These are phyloP conservation scores for roundworm (Caenorhabditis elegans) DNA, from an alignment of 1,140 invertebrate genomes.

Conservation along the genomic window DNA sequence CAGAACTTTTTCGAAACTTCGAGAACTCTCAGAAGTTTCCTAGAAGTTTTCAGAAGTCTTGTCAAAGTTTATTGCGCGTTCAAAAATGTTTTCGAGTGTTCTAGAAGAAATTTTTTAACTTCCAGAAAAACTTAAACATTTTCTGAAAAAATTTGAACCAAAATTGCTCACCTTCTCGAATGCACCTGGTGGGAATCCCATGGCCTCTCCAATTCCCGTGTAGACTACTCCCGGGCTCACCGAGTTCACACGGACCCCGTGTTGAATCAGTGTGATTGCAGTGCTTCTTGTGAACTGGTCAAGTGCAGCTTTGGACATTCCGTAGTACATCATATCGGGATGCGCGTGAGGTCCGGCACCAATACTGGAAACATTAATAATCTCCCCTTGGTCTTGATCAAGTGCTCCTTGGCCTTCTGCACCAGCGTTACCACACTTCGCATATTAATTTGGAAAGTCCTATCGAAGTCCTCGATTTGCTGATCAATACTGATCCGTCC, in stretches of 20 bases:
- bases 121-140: no score
- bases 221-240: not conserved
- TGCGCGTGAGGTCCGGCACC: constrained; percentile 76
- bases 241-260: constrained; percentile 15
- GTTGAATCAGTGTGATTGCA: not conserved
- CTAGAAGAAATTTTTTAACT: no score
- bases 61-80: no score
- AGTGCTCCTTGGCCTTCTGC: constrained; percentile 79
- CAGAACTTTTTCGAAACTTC: no score
- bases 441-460: constrained; percentile 81
- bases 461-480: constrained; percentile 72
- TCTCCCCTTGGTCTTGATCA: constrained; percentile 79
- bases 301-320: constrained; percentile 22
- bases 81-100: no score
- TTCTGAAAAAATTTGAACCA: no score
- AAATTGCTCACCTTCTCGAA: not conserved
- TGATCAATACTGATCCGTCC: constrained; percentile 8
- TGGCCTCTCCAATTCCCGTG: not conserved
- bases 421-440: constrained; percentile 79
- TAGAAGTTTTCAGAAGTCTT: no score
- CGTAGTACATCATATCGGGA: not conserved
- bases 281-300: constrained; percentile 22
- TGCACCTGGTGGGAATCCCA: not conserved
- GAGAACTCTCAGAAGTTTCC: no score
- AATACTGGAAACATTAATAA: constrained; percentile 88